Evolutionary conservation across 1,140 invertebrate genomes (phyloP).

Genomic region (Myzus persicae): DNA sequence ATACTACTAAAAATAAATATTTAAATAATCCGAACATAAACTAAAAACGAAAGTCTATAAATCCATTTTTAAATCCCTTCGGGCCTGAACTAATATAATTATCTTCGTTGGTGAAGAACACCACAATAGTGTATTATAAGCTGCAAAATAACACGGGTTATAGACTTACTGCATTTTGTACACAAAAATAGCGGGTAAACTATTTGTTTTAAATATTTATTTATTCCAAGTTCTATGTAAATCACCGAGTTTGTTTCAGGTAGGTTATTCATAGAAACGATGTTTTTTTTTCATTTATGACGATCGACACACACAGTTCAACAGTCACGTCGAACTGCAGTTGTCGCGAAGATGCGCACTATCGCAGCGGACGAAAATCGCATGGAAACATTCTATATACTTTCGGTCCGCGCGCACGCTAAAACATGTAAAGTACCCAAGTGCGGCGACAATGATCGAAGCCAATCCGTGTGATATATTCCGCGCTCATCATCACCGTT

Average conservation of each 20-base stretch:
- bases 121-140: too few species aligned
- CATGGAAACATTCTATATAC: slow-evolving; percentile 29
- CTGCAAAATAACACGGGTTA: too few species aligned
- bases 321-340: too few species aligned
- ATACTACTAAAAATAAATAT: background rate
- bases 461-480: background rate
- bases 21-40: background rate
- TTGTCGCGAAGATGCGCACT: background rate
- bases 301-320: too few species aligned
- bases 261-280: too few species aligned
- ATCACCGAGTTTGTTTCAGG: too few species aligned
- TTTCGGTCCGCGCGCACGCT: slow-evolving; percentile 1
- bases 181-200: too few species aligned
- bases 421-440: background rate
- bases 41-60: background rate
- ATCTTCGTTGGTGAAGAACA: background rate
- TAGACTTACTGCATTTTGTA: too few species aligned
- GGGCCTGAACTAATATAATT: too few species aligned
- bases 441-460: background rate
- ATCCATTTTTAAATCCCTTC: background rate
- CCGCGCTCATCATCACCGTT: background rate
- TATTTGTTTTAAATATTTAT: too few species aligned
- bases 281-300: too few species aligned
- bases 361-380: slow-evolving; percentile 14
- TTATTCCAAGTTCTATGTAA: background rate